A percentile compares a stretch with the other conserved stretches of the same genome.
Evolutionary conservation across 2,888 invertebrate genomes (phyloP).

Genomic region (Drosophila subquinaria): DNA sequence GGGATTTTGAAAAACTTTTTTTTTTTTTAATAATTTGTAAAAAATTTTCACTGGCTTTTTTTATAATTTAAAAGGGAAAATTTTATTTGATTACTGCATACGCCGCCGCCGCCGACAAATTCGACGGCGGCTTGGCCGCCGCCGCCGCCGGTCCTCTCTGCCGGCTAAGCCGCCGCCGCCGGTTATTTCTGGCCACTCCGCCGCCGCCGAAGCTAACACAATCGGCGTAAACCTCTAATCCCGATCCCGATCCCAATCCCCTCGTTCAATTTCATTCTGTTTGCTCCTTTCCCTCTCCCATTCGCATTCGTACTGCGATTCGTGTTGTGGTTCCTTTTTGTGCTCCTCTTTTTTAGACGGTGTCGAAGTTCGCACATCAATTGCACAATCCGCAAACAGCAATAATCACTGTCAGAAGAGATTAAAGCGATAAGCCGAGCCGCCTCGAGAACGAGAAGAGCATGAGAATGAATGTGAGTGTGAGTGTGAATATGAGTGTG

Average conservation of each 20-base stretch:
- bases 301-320: slow-evolving; percentile 4
- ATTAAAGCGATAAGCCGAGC: slow-evolving; percentile 82
- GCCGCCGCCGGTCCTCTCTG: no score
- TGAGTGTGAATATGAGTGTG: not conserved
- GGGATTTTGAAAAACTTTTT: no score
- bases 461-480: slow-evolving; percentile 16
- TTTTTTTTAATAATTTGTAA: no score
- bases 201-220: no score
- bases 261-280: slow-evolving; percentile 5
- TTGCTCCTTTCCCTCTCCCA: not conserved
- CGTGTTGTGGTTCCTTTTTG: slow-evolving; percentile 14
- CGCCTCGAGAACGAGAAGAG: slow-evolving; percentile 35
- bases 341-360: slow-evolving; percentile 48
- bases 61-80: no score
- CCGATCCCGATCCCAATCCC: slow-evolving; percentile 23
- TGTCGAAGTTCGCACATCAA: slow-evolving; percentile 83
- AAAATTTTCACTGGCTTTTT: no score
- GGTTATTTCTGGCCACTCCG: no score
- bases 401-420: slow-evolving; percentile 83
- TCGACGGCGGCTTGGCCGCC: no score
- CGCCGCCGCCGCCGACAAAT: no score
- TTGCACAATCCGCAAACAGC: slow-evolving; percentile 83
- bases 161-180: no score
- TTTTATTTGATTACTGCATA: no score
- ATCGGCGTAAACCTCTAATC: no score